Percentiles rank a stretch among this genome's conserved stretches.
These are phyloP conservation scores for Polypedilum pembai DNA, from an alignment of 1,140 invertebrate genomes.

Conservation along the genomic window DNA sequence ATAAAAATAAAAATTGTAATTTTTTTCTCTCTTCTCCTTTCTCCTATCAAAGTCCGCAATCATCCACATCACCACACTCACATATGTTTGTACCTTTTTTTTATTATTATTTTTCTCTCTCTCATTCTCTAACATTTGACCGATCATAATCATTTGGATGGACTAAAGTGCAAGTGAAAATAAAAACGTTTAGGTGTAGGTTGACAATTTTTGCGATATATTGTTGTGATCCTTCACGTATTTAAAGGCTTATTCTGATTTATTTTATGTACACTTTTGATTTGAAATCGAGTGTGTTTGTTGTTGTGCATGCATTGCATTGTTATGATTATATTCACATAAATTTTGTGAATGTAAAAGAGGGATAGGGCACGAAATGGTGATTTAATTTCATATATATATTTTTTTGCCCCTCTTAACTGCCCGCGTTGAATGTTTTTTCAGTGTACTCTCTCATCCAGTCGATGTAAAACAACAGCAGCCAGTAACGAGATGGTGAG, in stretches of 20 bases:
- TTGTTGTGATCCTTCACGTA: neutral
- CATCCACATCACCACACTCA: conserved; percentile 1
- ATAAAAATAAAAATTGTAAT: conserved; percentile 1
- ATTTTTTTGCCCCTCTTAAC: too few relatives aligned
- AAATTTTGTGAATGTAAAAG: neutral
- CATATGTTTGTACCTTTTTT: neutral
- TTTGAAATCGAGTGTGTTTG: neutral
- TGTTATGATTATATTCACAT: too few relatives aligned
- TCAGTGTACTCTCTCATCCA: too few relatives aligned
- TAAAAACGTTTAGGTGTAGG: neutral
- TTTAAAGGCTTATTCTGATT: conserved; percentile 15
- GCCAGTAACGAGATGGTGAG: neutral
- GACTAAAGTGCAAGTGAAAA: neutral
- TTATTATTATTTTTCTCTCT: neutral
- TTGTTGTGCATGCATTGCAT: too few relatives aligned
- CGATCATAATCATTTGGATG: neutral
- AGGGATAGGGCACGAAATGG: conserved; percentile 3
- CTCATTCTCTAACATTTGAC: neutral
- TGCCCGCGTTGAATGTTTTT: too few relatives aligned
- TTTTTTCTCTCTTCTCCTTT: neutral
- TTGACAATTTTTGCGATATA: neutral
- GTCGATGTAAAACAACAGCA: too few relatives aligned
- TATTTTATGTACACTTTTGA: conserved; percentile 25
- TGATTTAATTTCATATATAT: neutral
- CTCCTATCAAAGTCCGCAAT: neutral